Evolutionary conservation across 2,113 vertebrate species (phyloP), one percentile per base, ranked within the genome.

Genomic region (Pionites leucogaster): DNA sequence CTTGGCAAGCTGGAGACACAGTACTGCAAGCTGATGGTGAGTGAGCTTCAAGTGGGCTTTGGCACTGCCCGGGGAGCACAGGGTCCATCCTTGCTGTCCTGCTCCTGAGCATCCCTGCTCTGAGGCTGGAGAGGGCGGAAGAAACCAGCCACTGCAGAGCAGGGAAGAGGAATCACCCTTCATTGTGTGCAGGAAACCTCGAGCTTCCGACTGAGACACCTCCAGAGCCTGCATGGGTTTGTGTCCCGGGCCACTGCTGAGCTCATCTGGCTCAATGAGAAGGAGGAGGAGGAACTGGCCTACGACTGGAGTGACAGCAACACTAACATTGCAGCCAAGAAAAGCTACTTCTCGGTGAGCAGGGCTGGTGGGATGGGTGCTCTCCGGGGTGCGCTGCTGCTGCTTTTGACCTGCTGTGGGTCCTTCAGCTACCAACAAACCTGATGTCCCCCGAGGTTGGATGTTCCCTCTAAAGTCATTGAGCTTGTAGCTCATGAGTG

Each of bases 221-320:
- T 99, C 76, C 98, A 99, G 97, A 99, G 99, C 96, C 95, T 99
- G 91, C 98, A 99, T 2, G 97, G 97, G 5, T 99, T 99, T 49
- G 99, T 99, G 96, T 98, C 98, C 15, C 98, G 97, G 75, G 99
- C 99, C 96, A 99, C 99, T 1, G 98, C 99, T 31, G 99, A 99
- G 96, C 98, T 99, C 90, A 99, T 99, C 89, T 99, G 99, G 99
- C 98, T 99, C 92, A 99, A 99, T 33, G 99, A 99, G 98, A 98
- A 99, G 92, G 99, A 99, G 97, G 99, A 99, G 96, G 99, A 99
- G 95, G 99, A 99, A 59, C 98, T 99, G 70, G 99, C 99, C 65
- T 99, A 98, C 17, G 99, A 99, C 97, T 99, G 99, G 99, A 99
- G 99, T 31, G 98, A 99, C 95, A 98, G 84, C 95, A 99, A 99